Evolutionary conservation across 2,797 vertebrate genomes (phyloP).

Genomic region (Centropyge bicolor): DNA sequence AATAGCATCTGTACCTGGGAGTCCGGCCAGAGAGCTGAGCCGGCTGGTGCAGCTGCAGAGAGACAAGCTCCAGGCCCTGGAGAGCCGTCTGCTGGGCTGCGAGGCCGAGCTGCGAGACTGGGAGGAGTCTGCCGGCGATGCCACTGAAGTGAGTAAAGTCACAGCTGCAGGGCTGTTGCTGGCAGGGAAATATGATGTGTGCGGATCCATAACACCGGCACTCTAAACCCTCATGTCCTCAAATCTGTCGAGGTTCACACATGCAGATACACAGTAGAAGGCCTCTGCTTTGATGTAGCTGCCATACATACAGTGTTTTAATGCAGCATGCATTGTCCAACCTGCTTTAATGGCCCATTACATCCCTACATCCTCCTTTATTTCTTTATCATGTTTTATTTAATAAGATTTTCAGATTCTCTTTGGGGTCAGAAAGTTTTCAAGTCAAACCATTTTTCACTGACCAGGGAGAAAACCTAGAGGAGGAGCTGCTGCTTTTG

Average conservation of each 20-base stretch:
- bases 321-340: too few relatives aligned
- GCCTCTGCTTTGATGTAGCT: too few relatives aligned
- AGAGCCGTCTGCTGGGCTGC: constrained; percentile 90
- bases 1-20: constrained; percentile 69
- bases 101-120: constrained; percentile 90
- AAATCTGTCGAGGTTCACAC: not conserved
- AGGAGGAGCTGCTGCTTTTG: constrained; percentile 91
- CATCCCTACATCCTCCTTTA: not conserved
- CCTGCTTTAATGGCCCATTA: not conserved
- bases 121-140: constrained; percentile 81
- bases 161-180: constrained; percentile 26
- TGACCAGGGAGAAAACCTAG: constrained; percentile 77
- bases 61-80: constrained; percentile 91
- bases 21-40: constrained; percentile 88
- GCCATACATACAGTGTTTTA: too few relatives aligned
- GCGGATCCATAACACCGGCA: constrained; percentile 4
- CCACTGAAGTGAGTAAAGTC: constrained; percentile 68
- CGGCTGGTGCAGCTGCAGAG: constrained; percentile 92
- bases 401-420: not conserved
- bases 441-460: not conserved
- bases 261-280: too few relatives aligned
- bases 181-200: not conserved
- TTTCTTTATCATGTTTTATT: not conserved
- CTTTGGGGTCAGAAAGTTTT: not conserved
- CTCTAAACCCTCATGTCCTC: not conserved